Evolutionary conservation across 1,140 invertebrate species (phyloP).

Genomic region (Aleiodes sp.): DNA sequence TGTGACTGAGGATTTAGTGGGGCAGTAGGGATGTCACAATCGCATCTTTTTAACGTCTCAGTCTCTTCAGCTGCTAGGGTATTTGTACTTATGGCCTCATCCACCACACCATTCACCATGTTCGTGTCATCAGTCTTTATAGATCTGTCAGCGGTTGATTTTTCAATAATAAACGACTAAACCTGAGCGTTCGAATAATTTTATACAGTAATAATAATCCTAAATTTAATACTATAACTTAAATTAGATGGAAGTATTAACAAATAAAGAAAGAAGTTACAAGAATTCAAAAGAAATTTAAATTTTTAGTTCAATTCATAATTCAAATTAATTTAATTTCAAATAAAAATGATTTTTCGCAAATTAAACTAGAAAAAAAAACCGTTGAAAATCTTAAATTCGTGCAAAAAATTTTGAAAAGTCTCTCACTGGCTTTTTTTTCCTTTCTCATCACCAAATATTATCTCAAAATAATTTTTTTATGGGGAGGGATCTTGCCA

Average conservation of each 20-base stretch:
- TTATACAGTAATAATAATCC: constrained; percentile 36
- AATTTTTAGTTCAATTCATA: too few relatives aligned
- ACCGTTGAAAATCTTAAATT: background rate
- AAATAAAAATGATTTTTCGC: too few relatives aligned
- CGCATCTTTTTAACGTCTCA: constrained; percentile 60
- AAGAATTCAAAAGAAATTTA: too few relatives aligned
- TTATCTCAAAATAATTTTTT: background rate
- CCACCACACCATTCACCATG: constrained; percentile 64
- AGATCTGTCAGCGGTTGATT: constrained; percentile 63
- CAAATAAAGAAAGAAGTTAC: constrained; percentile 1
- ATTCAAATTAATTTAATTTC: too few relatives aligned
- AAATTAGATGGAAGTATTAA: background rate
- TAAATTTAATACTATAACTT: background rate
- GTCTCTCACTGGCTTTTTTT: background rate
- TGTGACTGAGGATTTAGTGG: constrained; percentile 60
- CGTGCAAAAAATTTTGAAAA: background rate
- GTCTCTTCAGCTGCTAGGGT: constrained; percentile 53
- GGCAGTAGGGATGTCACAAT: constrained; percentile 59
- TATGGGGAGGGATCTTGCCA: constrained; percentile 28
- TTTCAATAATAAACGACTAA: constrained; percentile 55
- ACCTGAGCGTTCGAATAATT: constrained; percentile 39
- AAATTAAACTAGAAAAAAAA: background rate
- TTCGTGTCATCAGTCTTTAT: constrained; percentile 66
- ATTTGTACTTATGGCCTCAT: constrained; percentile 63
- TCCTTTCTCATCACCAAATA: background rate